A percentile compares a stretch with the other conserved stretches of the same genome.
phyloP scores from a whole-genome alignment of 2,113 vertebrate genomes.

The Hypomesus transpacificus region DNA sequence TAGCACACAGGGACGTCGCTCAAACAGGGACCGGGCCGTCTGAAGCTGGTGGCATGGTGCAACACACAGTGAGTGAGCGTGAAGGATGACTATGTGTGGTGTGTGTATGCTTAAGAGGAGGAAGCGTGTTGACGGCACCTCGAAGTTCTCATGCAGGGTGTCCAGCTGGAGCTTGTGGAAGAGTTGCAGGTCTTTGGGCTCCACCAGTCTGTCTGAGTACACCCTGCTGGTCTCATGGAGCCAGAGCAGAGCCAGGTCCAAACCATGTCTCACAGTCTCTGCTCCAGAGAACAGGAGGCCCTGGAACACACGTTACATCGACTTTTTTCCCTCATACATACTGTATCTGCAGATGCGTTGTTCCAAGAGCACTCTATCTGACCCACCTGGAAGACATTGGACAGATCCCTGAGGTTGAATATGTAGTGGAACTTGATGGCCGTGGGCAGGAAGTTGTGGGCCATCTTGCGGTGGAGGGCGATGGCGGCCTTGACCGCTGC shows the following conservation, averaged over 20 bases:
- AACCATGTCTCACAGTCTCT: conserved; percentile 64
- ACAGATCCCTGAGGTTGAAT: conserved; percentile 77
- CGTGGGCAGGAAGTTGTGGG: conserved; percentile 70
- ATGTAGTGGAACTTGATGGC: conserved; percentile 77
- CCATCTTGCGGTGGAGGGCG: conserved; percentile 69
- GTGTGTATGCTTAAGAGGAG: too few species aligned
- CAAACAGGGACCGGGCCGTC: too few species aligned
- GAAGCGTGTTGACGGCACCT: conserved; percentile 54
- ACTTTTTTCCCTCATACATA: too few species aligned
- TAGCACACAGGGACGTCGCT: too few species aligned
- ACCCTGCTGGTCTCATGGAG: conserved; percentile 74
- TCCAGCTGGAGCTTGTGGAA: conserved; percentile 73
- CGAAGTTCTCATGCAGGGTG: conserved; percentile 69
- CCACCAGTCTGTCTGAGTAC: conserved; percentile 78
- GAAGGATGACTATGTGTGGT: too few species aligned
- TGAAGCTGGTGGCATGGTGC: too few species aligned
- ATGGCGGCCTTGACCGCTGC: conserved; percentile 67
- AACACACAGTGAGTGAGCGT: too few species aligned
- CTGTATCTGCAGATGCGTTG: too few species aligned
- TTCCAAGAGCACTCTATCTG: too few species aligned
- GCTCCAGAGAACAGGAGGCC: conserved; percentile 74
- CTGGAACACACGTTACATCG: conserved; percentile 48
- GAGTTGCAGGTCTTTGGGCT: conserved; percentile 68
- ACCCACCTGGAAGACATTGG: conserved; percentile 75
- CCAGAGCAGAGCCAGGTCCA: conserved; percentile 70